Percentiles rank a stretch among this genome's conserved stretches.
These are phyloP conservation scores for Acanthurus lineatus DNA, from an alignment of 2,797 vertebrate species.

Conservation along the genomic window DNA sequence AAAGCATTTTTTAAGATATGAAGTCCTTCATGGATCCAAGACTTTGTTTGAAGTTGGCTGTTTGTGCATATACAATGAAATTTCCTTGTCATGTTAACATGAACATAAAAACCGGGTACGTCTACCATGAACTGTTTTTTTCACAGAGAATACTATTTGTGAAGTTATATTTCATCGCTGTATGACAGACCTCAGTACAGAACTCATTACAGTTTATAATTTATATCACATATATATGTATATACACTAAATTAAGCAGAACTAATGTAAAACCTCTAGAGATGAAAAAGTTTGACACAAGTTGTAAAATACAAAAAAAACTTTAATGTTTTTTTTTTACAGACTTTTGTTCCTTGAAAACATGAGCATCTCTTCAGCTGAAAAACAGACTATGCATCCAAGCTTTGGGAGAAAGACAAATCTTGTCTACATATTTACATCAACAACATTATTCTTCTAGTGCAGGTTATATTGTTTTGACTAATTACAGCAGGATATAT, in stretches of 20 bases:
- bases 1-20: neutral
- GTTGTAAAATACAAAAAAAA: constrained; percentile 40
- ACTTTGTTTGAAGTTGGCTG: neutral
- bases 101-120: neutral
- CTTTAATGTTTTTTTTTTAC: constrained; percentile 43
- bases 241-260: neutral
- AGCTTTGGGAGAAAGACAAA: constrained; percentile 31
- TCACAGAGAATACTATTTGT: neutral
- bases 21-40: neutral
- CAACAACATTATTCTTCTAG: constrained; percentile 24
- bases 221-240: no score
- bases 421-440: constrained; percentile 65
- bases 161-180: neutral
- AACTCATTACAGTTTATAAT: neutral
- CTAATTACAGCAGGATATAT: constrained; percentile 10
- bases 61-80: neutral
- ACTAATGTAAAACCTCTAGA: neutral
- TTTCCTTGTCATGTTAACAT: neutral
- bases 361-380: neutral
- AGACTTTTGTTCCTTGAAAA: constrained; percentile 29
- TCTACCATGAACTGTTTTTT: neutral
- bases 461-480: constrained; percentile 22
- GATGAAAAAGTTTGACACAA: constrained; percentile 4
- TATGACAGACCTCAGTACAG: neutral
- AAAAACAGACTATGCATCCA: constrained; percentile 20